These are phyloP conservation scores for Calosoma granatense DNA, from an alignment of 1,140 invertebrate genomes.

Conservation along the genomic window DNA sequence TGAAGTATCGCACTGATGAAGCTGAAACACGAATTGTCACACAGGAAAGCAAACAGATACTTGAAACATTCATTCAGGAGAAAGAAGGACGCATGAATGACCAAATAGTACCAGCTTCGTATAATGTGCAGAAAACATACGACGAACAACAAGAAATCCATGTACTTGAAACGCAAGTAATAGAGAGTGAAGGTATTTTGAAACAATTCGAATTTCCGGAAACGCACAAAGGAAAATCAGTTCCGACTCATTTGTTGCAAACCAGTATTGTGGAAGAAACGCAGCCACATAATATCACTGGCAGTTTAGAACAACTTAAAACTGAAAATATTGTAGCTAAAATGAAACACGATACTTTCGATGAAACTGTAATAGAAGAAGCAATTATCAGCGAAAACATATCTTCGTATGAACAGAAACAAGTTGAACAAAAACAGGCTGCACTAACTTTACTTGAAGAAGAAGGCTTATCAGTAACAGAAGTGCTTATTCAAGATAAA, in stretches of 20 bases:
- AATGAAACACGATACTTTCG: conserved; percentile 35
- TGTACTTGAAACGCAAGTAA: conserved; percentile 38
- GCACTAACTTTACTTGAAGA: conserved; percentile 37
- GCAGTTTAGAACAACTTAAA: conserved; percentile 33
- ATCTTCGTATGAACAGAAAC: conserved; percentile 23
- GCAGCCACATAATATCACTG: conserved; percentile 38
- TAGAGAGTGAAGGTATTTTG: conserved; percentile 47
- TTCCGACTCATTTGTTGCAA: conserved; percentile 40
- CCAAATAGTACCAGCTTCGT: conserved; percentile 28
- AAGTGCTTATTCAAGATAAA: conserved; percentile 37
- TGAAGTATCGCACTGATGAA: conserved; percentile 44
- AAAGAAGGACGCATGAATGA: conserved; percentile 37
- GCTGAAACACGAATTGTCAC: conserved; percentile 38
- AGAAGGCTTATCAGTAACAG: conserved; percentile 42
- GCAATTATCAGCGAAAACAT: conserved; percentile 39
- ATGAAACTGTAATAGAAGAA: conserved; percentile 44
- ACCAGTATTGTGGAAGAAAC: conserved; percentile 51
- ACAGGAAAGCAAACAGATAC: conserved; percentile 46
- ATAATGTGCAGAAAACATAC: conserved; percentile 32
- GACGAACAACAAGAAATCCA: conserved; percentile 39
- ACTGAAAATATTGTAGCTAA: conserved; percentile 35
- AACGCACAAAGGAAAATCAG: conserved; percentile 40
- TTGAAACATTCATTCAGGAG: conserved; percentile 42
- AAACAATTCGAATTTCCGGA: conserved; percentile 41
- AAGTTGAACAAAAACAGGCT: conserved; percentile 37